These are phyloP conservation scores for Chaenocephalus aceratus DNA, from an alignment of 2,113 vertebrate genomes.

Conservation along the genomic window DNA sequence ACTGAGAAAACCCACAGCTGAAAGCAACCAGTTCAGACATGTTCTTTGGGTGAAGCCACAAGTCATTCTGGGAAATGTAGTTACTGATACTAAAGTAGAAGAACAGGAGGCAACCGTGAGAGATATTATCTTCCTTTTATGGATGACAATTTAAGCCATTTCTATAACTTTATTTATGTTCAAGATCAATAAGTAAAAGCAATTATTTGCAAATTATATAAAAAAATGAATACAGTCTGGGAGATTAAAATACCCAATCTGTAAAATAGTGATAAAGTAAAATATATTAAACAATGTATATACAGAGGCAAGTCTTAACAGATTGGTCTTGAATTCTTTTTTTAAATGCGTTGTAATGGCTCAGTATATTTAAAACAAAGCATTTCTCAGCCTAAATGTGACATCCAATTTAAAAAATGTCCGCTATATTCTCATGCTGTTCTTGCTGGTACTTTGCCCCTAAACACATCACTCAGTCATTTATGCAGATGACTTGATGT, in stretches of 20 bases:
- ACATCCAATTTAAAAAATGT: not conserved
- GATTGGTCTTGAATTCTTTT: not conserved
- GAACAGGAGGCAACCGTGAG: not conserved
- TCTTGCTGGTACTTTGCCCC: not conserved
- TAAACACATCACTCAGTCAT: no score
- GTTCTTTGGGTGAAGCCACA: not conserved
- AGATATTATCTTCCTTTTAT: no score
- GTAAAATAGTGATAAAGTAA: not conserved
- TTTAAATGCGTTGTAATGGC: not conserved
- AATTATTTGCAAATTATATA: not conserved
- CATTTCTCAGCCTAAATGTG: not conserved
- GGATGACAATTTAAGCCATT: no score
- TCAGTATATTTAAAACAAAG: not conserved
- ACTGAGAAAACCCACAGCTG: conserved; percentile 29
- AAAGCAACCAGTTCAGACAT: conserved; percentile 31
- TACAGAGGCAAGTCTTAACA: not conserved
- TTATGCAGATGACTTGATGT: not conserved
- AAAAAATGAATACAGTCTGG: not conserved
- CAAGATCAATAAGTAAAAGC: no score
- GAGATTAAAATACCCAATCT: not conserved
- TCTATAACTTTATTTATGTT: no score
- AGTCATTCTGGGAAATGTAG: conserved; percentile 53
- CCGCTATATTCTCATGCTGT: not conserved
- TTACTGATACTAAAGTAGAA: not conserved
- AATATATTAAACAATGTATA: not conserved